Conservation (phyloP, 2,113 vertebrate genomes). For the Rhinopithecus roxellana region DNA sequence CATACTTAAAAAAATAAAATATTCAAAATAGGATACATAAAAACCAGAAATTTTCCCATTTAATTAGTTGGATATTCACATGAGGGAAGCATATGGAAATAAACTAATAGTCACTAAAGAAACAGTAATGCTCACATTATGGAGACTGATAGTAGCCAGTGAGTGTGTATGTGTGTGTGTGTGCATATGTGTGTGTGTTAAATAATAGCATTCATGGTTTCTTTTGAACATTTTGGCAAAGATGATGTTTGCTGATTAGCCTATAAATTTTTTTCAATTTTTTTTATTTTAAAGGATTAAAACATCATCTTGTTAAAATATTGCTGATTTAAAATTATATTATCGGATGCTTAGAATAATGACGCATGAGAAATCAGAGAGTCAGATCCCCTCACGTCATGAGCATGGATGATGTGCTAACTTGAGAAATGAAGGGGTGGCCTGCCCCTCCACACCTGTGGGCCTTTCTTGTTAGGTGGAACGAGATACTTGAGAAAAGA, state of each 20-base stretch:
- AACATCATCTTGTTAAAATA: not conserved
- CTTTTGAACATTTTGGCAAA: not conserved
- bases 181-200: not conserved
- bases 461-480: too few relatives aligned
- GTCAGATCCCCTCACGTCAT: not conserved
- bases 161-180: not conserved
- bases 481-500: too few relatives aligned
- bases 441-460: too few relatives aligned
- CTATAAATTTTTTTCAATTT: not conserved
- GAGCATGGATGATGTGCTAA: not conserved
- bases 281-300: not conserved
- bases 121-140: not conserved
- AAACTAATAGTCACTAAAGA: not conserved
- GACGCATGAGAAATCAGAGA: not conserved
- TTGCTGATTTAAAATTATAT: not conserved
- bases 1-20: not conserved
- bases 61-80: not conserved
- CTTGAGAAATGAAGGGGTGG: not conserved
- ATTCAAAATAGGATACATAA: not conserved
- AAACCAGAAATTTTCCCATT: not conserved
- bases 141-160: not conserved
- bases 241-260: not conserved
- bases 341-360: accelerated
- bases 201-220: not conserved
- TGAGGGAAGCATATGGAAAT: not conserved